These are phyloP conservation scores for Tetranychus cinnabarinus DNA, from an alignment of 1,140 invertebrate genomes.

Conservation along the genomic window DNA sequence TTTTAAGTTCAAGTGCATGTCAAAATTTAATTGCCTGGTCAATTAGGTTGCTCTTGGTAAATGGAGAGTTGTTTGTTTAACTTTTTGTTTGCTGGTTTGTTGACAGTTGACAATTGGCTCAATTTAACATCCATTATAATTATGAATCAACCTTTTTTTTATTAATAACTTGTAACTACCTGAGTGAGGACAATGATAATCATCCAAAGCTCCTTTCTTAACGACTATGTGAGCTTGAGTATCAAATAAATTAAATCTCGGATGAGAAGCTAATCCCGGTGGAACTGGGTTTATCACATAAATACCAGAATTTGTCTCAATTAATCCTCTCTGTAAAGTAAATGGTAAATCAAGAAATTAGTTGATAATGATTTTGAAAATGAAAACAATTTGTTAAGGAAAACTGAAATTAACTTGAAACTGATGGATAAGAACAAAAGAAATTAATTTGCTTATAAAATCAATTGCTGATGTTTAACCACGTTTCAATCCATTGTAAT, in stretches of 20 bases:
- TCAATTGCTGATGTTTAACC: too few species aligned
- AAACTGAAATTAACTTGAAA: too few species aligned
- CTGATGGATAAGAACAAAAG: too few species aligned
- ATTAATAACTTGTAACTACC: neutral
- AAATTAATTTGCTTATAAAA: too few species aligned
- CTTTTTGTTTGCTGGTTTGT: neutral
- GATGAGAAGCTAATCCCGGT: neutral
- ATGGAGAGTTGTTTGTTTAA: neutral
- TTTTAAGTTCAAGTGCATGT: neutral
- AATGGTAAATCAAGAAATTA: neutral
- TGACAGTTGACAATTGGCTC: too few species aligned
- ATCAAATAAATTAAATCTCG: neutral
- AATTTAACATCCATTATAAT: too few species aligned
- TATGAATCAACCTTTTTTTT: too few species aligned
- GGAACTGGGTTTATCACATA: constrained; percentile 12
- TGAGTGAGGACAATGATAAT: constrained; percentile 13
- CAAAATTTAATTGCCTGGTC: neutral
- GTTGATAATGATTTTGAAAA: too few species aligned
- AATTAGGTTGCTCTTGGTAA: neutral
- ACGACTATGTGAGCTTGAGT: constrained; percentile 7
- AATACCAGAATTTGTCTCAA: constrained; percentile 7
- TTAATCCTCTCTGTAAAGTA: constrained; percentile 10
- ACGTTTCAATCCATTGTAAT: too few species aligned
- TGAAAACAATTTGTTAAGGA: too few species aligned
- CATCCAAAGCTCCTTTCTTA: constrained; percentile 9